phyloP scores from a whole-genome alignment of 1,140 invertebrate genomes.

The Macrosteles quadrilineatus region DNA sequence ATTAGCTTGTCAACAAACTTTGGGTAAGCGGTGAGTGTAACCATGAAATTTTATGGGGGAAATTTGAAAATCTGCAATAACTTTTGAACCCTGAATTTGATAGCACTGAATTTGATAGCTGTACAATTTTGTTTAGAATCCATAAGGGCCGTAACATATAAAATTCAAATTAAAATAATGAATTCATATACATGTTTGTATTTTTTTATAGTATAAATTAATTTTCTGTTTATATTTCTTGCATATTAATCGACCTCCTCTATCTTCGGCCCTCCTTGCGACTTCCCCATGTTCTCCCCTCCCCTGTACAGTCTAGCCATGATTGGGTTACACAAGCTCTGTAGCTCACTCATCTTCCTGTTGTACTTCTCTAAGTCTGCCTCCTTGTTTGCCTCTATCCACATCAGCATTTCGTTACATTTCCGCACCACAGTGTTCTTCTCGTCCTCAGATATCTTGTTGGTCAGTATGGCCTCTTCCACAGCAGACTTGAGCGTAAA shows the following conservation, averaged over 20 bases:
- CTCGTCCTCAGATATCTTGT: constrained; percentile 86
- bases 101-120: too few relatives aligned
- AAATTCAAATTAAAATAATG: too few relatives aligned
- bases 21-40: too few relatives aligned
- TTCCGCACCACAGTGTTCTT: constrained; percentile 85
- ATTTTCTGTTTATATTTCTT: too few relatives aligned
- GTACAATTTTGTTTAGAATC: too few relatives aligned
- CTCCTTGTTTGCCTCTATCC: constrained; percentile 91
- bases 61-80: too few relatives aligned
- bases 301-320: constrained; percentile 82
- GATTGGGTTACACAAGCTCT: constrained; percentile 79
- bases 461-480: constrained; percentile 86
- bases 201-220: too few relatives aligned
- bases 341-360: constrained; percentile 88
- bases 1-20: too few relatives aligned
- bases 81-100: too few relatives aligned
- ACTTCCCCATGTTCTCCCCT: constrained; percentile 53
- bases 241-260: constrained; percentile 95
- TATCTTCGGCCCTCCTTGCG: constrained; percentile 79
- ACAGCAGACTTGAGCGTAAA: constrained; percentile 96
- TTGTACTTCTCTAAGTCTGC: constrained; percentile 93
- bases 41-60: too few relatives aligned
- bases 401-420: constrained; percentile 90
- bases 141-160: too few relatives aligned
- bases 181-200: too few relatives aligned